These are phyloP conservation scores for Aethina tumida DNA, from an alignment of 1,140 invertebrate genomes.

Conservation along the genomic window DNA sequence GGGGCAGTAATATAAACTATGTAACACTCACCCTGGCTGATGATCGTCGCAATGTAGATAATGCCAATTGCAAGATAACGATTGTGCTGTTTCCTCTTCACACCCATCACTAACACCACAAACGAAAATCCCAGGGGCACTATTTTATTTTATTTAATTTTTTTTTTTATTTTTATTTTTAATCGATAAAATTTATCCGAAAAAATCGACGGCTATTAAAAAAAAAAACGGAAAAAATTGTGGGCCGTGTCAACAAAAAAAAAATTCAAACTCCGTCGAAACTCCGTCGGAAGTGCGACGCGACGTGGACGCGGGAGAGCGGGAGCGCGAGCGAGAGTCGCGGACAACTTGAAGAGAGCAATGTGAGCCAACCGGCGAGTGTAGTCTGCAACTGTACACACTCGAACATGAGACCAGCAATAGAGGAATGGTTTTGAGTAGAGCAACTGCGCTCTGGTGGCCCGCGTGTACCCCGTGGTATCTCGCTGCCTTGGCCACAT, in stretches of 20 bases:
- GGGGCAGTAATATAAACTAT: no score
- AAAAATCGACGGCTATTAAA: background rate
- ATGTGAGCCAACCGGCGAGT: conserved; percentile 13
- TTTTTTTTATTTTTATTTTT: no score
- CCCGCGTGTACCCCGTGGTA: conserved; percentile 11
- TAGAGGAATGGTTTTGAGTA: conserved; percentile 12
- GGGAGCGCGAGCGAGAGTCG: conserved; percentile 5
- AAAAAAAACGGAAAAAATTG: conserved; percentile 7
- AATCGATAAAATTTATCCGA: background rate
- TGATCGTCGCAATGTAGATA: conserved; percentile 29
- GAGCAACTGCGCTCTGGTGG: conserved; percentile 18
- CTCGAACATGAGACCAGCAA: conserved; percentile 14
- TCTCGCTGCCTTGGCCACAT: conserved; percentile 15
- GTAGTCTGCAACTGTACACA: conserved; percentile 22
- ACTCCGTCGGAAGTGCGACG: background rate
- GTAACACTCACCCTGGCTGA: conserved; percentile 29
- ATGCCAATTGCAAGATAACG: conserved; percentile 26
- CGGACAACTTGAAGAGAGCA: background rate
- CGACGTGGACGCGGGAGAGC: conserved; percentile 2
- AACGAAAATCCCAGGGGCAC: background rate
- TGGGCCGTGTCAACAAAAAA: background rate
- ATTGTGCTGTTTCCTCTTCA: conserved; percentile 25
- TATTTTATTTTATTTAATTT: no score
- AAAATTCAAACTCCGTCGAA: conserved; percentile 2
- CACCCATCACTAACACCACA: conserved; percentile 13